These are phyloP conservation scores for Spodoptera picta DNA, from an alignment of 2,888 invertebrate genomes.

Conservation along the genomic window DNA sequence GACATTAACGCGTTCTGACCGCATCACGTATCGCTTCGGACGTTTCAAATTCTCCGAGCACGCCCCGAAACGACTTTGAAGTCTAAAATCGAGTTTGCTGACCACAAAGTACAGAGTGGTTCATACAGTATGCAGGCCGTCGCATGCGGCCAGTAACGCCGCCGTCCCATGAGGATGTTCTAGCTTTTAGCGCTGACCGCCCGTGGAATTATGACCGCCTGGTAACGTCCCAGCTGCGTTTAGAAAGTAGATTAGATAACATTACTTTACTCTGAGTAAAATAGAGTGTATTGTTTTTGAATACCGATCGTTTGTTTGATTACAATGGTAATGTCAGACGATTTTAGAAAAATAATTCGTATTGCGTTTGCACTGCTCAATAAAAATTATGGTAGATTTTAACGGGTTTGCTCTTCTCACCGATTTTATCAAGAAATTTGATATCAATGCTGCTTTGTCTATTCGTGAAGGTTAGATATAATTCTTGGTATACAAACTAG, in stretches of 20 bases:
- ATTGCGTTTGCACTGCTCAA: not conserved
- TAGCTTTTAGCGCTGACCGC: slow-evolving; percentile 77
- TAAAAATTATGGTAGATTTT: too few relatives aligned
- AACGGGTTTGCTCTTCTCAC: too few relatives aligned
- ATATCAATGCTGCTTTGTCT: too few relatives aligned
- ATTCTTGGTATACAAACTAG: too few relatives aligned
- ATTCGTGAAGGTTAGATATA: too few relatives aligned
- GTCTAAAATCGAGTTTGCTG: slow-evolving; percentile 86
- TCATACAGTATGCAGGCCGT: slow-evolving; percentile 82
- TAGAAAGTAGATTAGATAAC: slow-evolving; percentile 60
- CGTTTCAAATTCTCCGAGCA: slow-evolving; percentile 58
- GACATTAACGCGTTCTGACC: slow-evolving; percentile 52
- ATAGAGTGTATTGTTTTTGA: slow-evolving; percentile 50
- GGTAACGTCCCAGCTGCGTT: slow-evolving; percentile 62
- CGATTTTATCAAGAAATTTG: too few relatives aligned
- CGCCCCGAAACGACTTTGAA: slow-evolving; percentile 80
- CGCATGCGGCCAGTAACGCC: slow-evolving; percentile 62
- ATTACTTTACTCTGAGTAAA: slow-evolving; percentile 52
- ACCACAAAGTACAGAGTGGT: slow-evolving; percentile 77
- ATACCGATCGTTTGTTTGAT: slow-evolving; percentile 24
- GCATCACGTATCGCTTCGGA: slow-evolving; percentile 60
- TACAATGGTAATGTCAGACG: not conserved
- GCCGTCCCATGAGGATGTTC: slow-evolving; percentile 69
- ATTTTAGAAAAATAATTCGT: not conserved
- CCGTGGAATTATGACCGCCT: slow-evolving; percentile 70